These are phyloP conservation scores for Himalopsyche anomala DNA, from an alignment of 2,888 invertebrate species.

Conservation along the genomic window DNA sequence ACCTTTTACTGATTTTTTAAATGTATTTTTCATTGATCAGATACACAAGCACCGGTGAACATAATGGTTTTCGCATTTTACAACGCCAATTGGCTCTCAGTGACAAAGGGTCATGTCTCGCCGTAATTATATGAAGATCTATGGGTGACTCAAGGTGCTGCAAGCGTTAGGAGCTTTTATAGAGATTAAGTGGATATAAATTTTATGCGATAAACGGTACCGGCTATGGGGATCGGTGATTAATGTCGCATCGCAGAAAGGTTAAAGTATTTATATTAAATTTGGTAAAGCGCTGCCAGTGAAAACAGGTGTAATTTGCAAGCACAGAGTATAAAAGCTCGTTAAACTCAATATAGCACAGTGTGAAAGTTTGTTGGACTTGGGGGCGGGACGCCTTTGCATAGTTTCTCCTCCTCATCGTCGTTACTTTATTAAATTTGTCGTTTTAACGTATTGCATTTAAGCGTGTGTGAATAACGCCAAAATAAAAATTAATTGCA, in stretches of 20 bases:
- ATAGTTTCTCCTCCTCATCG: neutral
- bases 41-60: neutral
- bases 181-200: conserved; percentile 64
- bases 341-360: conserved; percentile 50
- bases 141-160: conserved; percentile 54
- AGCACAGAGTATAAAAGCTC: conserved; percentile 58
- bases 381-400: conserved; percentile 16
- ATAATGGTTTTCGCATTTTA: neutral
- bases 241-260: conserved; percentile 60
- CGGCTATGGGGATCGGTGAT: conserved; percentile 57
- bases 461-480: neutral
- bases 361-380: conserved; percentile 52
- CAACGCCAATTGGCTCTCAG: conserved; percentile 45
- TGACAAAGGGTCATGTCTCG: conserved; percentile 56
- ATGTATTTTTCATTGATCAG: too few relatives aligned
- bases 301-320: conserved; percentile 45
- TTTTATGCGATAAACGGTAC: conserved; percentile 62
- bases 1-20: too few relatives aligned
- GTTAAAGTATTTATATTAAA: conserved; percentile 65
- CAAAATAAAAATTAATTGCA: too few relatives aligned
- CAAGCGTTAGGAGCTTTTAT: conserved; percentile 58
- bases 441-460: conserved; percentile 26
- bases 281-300: conserved; percentile 53
- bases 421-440: conserved; percentile 26
- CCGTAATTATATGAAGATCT: conserved; percentile 61